phyloP scores from a whole-genome alignment of 2,888 invertebrate genomes.

The Tillus elongatus region DNA sequence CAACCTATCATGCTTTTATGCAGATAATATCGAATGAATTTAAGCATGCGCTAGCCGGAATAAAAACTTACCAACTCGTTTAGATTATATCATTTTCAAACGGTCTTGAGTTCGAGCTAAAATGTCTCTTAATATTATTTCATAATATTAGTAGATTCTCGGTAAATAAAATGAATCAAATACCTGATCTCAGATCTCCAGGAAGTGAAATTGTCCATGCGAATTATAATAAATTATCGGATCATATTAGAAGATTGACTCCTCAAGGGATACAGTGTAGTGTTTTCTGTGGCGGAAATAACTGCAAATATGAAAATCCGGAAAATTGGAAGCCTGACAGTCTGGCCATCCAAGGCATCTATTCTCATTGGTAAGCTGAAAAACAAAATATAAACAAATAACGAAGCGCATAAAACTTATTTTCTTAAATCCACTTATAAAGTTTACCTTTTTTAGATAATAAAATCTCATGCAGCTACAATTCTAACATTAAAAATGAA shows the following conservation, averaged over 20 bases:
- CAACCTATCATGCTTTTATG: too few species aligned
- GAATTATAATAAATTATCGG: conserved; percentile 46
- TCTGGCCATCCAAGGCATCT: conserved; percentile 69
- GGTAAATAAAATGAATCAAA: conserved; percentile 27
- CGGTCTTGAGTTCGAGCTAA: conserved; percentile 1
- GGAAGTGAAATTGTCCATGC: conserved; percentile 34
- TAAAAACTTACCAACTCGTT: conserved; percentile 25
- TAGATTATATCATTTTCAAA: conserved; percentile 14
- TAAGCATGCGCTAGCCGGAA: conserved; percentile 36
- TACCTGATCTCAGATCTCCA: conserved; percentile 27
- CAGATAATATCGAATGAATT: conserved; percentile 34
- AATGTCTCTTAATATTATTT: too few species aligned
- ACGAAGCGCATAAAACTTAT: too few species aligned
- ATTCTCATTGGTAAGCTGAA: conserved; percentile 71
- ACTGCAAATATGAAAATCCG: conserved; percentile 71
- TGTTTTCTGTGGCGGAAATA: conserved; percentile 73
- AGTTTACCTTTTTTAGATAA: too few species aligned
- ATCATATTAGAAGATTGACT: conserved; percentile 52
- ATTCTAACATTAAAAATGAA: too few species aligned
- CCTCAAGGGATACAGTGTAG: conserved; percentile 68
- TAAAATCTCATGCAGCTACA: too few species aligned
- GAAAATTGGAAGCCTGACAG: conserved; percentile 51
- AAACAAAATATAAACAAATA: too few species aligned
- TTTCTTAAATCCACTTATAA: too few species aligned
- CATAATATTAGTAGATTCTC: too few species aligned